Base-by-base conservation (phyloP, 2,797 vertebrate species). In the Pseudochirops cupreus region DNA sequence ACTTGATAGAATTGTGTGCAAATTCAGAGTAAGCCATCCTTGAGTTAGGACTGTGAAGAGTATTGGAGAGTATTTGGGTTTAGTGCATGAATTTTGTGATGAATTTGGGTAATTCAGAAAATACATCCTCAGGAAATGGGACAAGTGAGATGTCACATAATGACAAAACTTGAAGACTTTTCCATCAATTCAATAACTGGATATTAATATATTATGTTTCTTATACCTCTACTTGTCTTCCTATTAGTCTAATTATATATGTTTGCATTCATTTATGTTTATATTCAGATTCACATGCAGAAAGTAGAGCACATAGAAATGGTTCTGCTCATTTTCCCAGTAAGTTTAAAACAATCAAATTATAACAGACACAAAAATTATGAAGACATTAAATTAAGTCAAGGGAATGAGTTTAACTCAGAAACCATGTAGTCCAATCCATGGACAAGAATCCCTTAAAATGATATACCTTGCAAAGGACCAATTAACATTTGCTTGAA, bases 181-280 rank as follows among this genome's bases (percentile, higher is more conserved):
- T 82, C 21, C 74, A 46, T 46, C 39, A 82, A 1, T 82, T 82
- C 39, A 82, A 26, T 82, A 39, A 21, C 14, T 11, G 21, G 74
- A 10, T n/a, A n/a, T 46, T 62, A 82, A 46, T 46, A 82, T 46
- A 82, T 82, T 46, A 46, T 46, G 14, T 46, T 82, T 46, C 31
- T 16, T 1, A 0, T 14, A 7, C n/a, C n/a, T 29, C 28, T 24
- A 11, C 7, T 16, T 24, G 1, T 13, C 0, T 62, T 96, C 56
- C 9, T 24, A 9, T 39, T 14, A 4, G 39, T 52, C 5, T 28
- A 16, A 55, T 46, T 9, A 28, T 7, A 50, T 6, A 52, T 11
- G 26, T 4, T 13, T 50, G 21, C 26, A 53, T n/a, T 10, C 11
- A 9, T 26, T 26, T 10, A 24, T 11, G 0, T 46, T 3, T 9